Percentiles rank a stretch among this genome's conserved stretches.
Evolutionary conservation across 1,140 invertebrate genomes (phyloP).

Genomic region (Sminthurides bifidus): DNA sequence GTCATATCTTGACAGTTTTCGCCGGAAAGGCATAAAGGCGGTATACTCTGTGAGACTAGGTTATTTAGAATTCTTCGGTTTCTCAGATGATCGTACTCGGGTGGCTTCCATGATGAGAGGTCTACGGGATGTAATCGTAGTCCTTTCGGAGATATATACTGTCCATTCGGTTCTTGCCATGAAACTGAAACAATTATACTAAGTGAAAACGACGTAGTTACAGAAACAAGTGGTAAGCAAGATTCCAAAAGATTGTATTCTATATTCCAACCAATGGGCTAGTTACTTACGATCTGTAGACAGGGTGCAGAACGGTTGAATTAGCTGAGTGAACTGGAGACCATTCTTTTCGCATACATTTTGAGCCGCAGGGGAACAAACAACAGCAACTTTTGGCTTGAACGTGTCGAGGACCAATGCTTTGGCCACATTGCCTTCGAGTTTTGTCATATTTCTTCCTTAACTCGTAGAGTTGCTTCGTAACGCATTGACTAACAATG

Average conservation of each 20-base stretch:
- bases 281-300: slow-evolving; percentile 39
- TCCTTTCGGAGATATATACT: slow-evolving; percentile 8
- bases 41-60: slow-evolving; percentile 8
- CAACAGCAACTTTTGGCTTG: slow-evolving; percentile 72
- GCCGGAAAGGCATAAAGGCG: slow-evolving; percentile 7
- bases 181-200: slow-evolving; percentile 15
- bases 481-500: too few relatives aligned
- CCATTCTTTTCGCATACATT: slow-evolving; percentile 78
- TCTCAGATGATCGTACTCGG: slow-evolving; percentile 11
- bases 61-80: slow-evolving; percentile 14
- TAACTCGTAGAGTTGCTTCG: too few relatives aligned
- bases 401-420: slow-evolving; percentile 83
- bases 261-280: neutral
- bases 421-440: slow-evolving; percentile 37
- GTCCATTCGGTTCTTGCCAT: slow-evolving; percentile 25
- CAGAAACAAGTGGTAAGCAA: neutral
- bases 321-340: slow-evolving; percentile 72
- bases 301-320: slow-evolving; percentile 77
- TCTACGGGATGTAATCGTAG: slow-evolving; percentile 25
- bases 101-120: slow-evolving; percentile 23
- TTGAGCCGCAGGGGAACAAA: slow-evolving; percentile 69
- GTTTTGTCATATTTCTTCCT: too few relatives aligned
- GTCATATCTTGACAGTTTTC: neutral
- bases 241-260: neutral
- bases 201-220: neutral